Base-by-base conservation (phyloP, 2,888 invertebrate genomes). In the Brenthis daphne region DNA sequence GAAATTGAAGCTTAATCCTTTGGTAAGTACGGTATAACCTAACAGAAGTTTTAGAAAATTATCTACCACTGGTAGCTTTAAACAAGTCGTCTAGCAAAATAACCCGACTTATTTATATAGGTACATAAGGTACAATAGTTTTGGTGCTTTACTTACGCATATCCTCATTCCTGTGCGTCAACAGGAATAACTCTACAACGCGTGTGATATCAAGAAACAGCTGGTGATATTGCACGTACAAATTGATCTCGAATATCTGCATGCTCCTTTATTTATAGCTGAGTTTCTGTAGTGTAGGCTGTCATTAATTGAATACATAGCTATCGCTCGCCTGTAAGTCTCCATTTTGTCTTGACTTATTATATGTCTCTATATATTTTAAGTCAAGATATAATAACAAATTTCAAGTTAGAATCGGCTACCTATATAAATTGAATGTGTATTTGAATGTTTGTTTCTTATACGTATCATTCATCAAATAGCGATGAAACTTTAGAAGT, bases 111-210 rank as follows among this genome's bases (percentile, higher is more conserved):
- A 58, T 24, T 58, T 14, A 58, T 61, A 1, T 51, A 4, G 29
- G 29, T 12, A 56, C 16, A 8, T 37, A 1, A 53, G 43, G 20
- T 54, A 53, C 33, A 6, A 51, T 51, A 16, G 6, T 20, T 37
- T 6, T 16, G 33, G 20, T 14, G 53, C 24, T 63, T 63, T 63
- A 61, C 37, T 33, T 16, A 51, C 43, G 43, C 53, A 43, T 20
- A 63, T 69, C 61, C 66, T 66, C 69, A 69, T 69, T 65, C 69
- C 65, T 47, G 37, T 60, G 61, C 56, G 60, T 69, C 65, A 58
- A 55, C 55, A 29, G 64, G 47, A 64, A 56, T 65, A 65, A 55
- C 60, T 24, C 33, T 57, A 61, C 60, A 55, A 60, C 57, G 20
- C 53, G 64, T 50, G 29, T 69, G 71, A 71, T 61, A 60, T 60